These are phyloP conservation scores for Diachasma alloeum DNA, from an alignment of 1,140 invertebrate genomes.

Conservation along the genomic window DNA sequence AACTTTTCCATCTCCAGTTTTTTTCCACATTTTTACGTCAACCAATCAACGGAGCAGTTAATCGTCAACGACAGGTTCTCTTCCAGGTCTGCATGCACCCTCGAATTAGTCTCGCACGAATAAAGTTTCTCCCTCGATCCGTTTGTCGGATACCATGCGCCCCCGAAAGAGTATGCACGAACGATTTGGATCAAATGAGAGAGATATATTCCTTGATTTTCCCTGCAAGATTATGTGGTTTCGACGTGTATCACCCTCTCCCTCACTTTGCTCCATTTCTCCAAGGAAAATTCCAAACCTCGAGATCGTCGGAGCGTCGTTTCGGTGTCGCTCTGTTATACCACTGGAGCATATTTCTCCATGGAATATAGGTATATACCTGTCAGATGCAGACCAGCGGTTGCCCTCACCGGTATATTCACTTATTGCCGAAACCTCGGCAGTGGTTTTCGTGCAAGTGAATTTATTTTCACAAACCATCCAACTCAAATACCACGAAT, in stretches of 20 bases:
- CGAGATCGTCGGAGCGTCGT: not conserved
- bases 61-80: not conserved
- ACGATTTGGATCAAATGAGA: conserved; percentile 4
- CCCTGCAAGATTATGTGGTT: not conserved
- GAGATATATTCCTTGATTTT: conserved; percentile 8
- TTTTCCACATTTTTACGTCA: not conserved
- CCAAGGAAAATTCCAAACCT: not conserved
- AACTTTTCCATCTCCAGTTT: not conserved
- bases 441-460: not conserved
- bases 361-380: not conserved
- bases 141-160: not conserved
- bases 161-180: not conserved
- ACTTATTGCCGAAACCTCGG: not conserved
- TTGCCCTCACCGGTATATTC: not conserved
- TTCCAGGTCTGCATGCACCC: not conserved
- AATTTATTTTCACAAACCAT: not conserved
- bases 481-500: not conserved
- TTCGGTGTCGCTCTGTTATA: not conserved
- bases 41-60: not conserved
- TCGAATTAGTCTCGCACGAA: not conserved
- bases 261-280: not conserved
- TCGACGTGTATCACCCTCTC: not conserved
- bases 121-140: conserved; percentile 2
- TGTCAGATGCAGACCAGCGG: conserved; percentile 4
- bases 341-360: not conserved